Evolutionary conservation across 2,888 invertebrate species (phyloP), one percentile per base, ranked within the genome.

Genomic region (Hypsopygia costalis): DNA sequence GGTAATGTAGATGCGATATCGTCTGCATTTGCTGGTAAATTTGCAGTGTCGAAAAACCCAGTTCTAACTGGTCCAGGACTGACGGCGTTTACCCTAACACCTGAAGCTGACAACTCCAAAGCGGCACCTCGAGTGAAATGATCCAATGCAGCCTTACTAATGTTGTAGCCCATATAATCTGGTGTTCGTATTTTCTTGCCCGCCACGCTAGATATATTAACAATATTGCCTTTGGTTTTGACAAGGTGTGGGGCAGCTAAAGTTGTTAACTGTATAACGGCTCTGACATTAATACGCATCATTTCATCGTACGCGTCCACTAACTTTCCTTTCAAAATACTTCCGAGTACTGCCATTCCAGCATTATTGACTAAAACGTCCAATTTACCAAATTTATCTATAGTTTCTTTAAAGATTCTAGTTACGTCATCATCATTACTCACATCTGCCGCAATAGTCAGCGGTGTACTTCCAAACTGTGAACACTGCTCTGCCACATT

Each of bases 61-160:
- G 97, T 70, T 0, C 22, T 38, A 0, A 62, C 59, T 1, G 59
- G 48, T 0, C 66, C 69, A 11, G 64, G 65, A 33, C 57, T 63
- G 0, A 70, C 47, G 1, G 57, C 36, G 36, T 73, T 70, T 0
- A 95, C 95, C 28, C 97, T 89, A 0, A 97, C 94, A 47, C 92
- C 91, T 63, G 92, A 91, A 0, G 88, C 49, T 6, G 93, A 94
- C 29, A 95, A 72, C 60, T 95, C 97, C 34, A 97, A 71, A n/a
- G 71, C 71, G 10, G 41, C 47, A 6, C 51, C 47, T 28, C 55
- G 52, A 0, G 69, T 62, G 12, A 74, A 74, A 36, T 63, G 58
- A 11, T 55, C 52, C 2, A 73, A 8, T 1, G 52, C 65, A n/a
- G 69, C 68, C 36, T 73, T 74, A 0, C 68, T 61, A 5, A 52